Percentiles rank a stretch among this genome's conserved stretches.
Evolutionary conservation across 2,797 vertebrate species (phyloP).

Genomic region (Dendrocincla fuliginosa): DNA sequence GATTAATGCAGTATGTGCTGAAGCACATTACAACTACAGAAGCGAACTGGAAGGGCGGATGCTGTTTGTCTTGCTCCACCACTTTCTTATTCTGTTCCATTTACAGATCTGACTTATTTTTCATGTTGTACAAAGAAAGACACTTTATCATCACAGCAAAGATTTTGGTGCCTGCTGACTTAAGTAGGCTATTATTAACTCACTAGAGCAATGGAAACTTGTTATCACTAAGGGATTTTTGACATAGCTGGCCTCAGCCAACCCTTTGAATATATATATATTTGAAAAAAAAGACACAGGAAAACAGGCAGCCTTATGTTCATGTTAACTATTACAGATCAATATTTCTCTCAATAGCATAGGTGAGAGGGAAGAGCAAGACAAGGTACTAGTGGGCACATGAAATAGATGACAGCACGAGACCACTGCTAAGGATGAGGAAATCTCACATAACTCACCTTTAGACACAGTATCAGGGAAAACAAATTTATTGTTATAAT

Average conservation of each 20-base stretch:
- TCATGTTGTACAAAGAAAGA: background rate
- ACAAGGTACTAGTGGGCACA: background rate
- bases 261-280: background rate
- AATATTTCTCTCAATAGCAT: background rate
- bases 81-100: background rate
- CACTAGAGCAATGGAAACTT: conserved; percentile 31
- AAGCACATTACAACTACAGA: conserved; percentile 8
- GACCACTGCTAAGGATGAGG: background rate
- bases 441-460: background rate
- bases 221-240: conserved; percentile 33
- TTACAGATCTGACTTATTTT: conserved; percentile 23
- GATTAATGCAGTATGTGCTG: background rate
- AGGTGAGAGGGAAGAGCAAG: background rate
- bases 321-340: background rate
- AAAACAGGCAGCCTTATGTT: background rate
- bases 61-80: conserved; percentile 41
- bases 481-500: background rate
- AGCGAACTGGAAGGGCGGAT: background rate
- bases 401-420: background rate
- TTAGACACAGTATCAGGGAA: background rate
- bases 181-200: conserved; percentile 53
- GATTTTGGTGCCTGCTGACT: background rate
- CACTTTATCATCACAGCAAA: background rate
- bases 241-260: background rate
- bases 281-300: no score